Conservation (phyloP, 1,140 invertebrate species). For the Pemphigus obesinymphae region DNA sequence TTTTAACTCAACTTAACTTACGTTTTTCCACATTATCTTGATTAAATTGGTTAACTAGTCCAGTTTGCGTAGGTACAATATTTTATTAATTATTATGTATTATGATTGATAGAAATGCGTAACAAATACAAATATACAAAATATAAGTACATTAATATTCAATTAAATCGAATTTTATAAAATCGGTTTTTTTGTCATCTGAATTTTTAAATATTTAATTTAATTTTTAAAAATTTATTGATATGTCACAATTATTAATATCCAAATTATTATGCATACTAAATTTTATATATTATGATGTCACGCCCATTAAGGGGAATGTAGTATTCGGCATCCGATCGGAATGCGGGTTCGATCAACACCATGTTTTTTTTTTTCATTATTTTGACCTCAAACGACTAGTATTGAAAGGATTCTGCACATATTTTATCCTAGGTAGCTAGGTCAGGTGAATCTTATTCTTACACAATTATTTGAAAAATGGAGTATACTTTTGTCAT, state of each 20-base stretch:
- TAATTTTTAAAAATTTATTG: neutral
- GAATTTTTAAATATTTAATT: neutral
- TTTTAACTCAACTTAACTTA: too few species aligned
- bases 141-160: too few species aligned
- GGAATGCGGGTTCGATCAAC: slow-evolving; percentile 8
- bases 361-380: slow-evolving; percentile 4
- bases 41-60: too few species aligned
- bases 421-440: neutral
- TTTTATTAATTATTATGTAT: too few species aligned
- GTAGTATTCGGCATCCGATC: neutral
- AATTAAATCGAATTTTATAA: too few species aligned
- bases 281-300: slow-evolving; percentile 5
- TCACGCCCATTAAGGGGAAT: slow-evolving; percentile 16
- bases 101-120: too few species aligned
- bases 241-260: neutral
- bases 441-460: neutral
- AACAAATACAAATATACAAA: too few species aligned
- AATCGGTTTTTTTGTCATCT: too few species aligned
- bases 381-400: slow-evolving; percentile 22
- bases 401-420: neutral
- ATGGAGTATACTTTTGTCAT: neutral
- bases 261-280: neutral
- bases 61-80: too few species aligned
- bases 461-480: neutral
- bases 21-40: too few species aligned